Evolutionary conservation across 37 sponge, comb jelly and placozoan genomes (phyloP), one percentile per base, ranked within the genome.

Genomic region (Hexactinellida sp.): DNA sequence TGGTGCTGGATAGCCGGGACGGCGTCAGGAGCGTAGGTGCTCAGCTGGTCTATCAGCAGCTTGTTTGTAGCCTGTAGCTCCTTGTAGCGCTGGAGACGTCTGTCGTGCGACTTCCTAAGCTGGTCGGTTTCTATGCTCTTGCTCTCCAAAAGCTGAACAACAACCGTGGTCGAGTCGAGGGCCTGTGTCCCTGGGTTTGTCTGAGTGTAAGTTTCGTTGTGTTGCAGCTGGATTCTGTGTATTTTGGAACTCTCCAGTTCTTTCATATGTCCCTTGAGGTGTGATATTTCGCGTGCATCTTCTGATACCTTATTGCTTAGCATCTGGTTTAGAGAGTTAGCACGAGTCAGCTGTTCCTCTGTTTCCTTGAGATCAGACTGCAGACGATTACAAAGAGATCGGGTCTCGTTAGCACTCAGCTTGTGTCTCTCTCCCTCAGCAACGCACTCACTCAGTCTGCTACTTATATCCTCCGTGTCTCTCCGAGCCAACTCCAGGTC

Each of bases 41-140:
- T 88, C 25, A 93, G 85, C 55, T 93, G 94, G 54, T 93, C 38
- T 28, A 88, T 32, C 38, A 90, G 83, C 19, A 93, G 83, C 55
- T 84, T 87, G 54, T 93, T 86, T 21, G 83, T 85, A 35, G 82
- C 47, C 37, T 86, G 88, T 16, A 93, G 36, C 1, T 86, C 82
- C n/a, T 54, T 85, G 89, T 91, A 90, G 63, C 94, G 88, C 84
- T 84, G 54, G 54, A 88, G 82, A 35, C 94, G 54, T 34, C 87
- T 41, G 52, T 89, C 87, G 82, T 93, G 94, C 0, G 84, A 28
- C 52, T 37, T 51, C 13, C 85, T 86, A 36, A 90, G 47, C 23
- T 82, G 63, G 37, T 35, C 36, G 37, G 90, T 39, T 82, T 93
- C 91, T 35, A n/a, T 5, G 34, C 32, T 63, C 34, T n/a, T 63